A percentile compares a stretch with the other conserved stretches of the same genome.
These are phyloP conservation scores for Microcebus ravelobensis DNA, from an alignment of 2,113 vertebrate species.

Conservation along the genomic window DNA sequence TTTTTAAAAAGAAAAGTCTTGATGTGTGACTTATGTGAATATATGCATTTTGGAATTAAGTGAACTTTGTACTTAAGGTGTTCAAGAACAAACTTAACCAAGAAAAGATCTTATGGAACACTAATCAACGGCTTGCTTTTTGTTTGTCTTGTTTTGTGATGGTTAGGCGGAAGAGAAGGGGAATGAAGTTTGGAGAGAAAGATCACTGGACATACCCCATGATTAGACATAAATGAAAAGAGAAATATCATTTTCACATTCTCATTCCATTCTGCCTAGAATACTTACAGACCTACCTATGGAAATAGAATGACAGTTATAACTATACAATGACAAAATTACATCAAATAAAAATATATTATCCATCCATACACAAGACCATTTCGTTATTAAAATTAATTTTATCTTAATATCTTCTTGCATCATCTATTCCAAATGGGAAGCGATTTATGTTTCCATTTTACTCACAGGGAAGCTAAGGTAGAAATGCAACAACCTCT, in stretches of 20 bases:
- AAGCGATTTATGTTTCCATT: constrained; percentile 36
- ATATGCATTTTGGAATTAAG: neutral
- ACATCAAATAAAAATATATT: neutral
- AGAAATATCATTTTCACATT: neutral
- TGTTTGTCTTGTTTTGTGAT: neutral
- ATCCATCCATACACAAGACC: neutral
- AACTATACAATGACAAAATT: neutral
- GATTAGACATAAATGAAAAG: neutral
- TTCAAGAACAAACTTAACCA: constrained; percentile 23
- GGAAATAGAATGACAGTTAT: neutral
- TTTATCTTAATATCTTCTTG: constrained; percentile 26
- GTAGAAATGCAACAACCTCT: neutral
- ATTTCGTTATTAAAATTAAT: neutral
- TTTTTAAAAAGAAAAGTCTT: neutral
- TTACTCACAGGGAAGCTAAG: constrained; percentile 1
- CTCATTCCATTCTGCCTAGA: neutral
- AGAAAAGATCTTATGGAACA: constrained; percentile 15
- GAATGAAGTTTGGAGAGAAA: neutral
- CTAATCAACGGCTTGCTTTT: neutral
- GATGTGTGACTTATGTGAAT: neutral
- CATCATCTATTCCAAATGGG: neutral
- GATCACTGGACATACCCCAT: neutral
- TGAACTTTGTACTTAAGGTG: neutral
- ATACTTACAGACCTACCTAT: neutral
- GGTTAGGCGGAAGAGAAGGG: neutral